These are phyloP conservation scores for Chaetophractus vellerosus DNA, from an alignment of 2,797 vertebrate species.

Conservation along the genomic window DNA sequence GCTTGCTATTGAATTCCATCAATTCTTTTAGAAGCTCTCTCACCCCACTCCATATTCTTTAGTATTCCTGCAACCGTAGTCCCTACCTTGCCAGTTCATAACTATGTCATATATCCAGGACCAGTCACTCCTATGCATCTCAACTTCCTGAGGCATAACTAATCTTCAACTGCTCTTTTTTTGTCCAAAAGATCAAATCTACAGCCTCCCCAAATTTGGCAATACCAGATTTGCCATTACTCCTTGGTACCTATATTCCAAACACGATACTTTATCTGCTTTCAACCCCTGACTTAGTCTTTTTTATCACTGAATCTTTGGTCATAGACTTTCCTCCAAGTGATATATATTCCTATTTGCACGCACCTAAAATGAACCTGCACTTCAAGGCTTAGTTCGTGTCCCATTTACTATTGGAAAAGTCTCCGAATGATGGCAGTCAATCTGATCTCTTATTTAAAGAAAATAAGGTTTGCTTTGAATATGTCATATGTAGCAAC, in stretches of 20 bases:
- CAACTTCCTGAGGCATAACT: not conserved
- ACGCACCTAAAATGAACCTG: not conserved
- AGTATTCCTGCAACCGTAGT: not conserved
- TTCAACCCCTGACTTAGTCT: too few relatives aligned
- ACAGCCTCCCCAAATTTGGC: not conserved
- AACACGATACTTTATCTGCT: not conserved
- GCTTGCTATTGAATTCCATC: not conserved
- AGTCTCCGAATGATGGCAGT: not conserved
- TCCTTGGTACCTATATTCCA: too few relatives aligned
- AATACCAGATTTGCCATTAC: too few relatives aligned
- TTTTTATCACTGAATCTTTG: not conserved
- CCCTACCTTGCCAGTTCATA: not conserved
- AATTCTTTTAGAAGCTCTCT: not conserved
- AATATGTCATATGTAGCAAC: not conserved
- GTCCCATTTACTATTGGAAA: not conserved
- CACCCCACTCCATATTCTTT: not conserved
- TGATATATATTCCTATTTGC: too few relatives aligned
- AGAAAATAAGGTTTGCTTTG: not conserved
- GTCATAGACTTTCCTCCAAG: not conserved
- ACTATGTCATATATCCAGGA: not conserved
- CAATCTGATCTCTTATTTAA: not conserved
- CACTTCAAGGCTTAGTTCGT: accelerated
- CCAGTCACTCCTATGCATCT: accelerated
- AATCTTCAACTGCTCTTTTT: not conserved
- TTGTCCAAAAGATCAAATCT: not conserved